Percentiles rank a stretch among this genome's conserved stretches.
Conservation (phyloP, 2,888 invertebrate genomes). For the Synergus umbraculus region DNA sequence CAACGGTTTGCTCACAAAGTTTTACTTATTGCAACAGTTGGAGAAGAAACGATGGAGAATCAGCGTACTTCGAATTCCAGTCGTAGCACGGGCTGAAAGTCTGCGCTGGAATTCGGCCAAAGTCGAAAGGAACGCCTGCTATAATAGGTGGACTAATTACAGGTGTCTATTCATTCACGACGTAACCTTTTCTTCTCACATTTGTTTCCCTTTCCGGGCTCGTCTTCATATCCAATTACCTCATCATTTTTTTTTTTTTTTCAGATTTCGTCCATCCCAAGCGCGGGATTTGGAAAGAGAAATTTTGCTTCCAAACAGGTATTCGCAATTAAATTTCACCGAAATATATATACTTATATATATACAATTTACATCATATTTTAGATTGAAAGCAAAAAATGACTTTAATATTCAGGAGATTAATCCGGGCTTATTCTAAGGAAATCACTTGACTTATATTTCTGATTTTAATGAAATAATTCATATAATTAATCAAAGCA, state of each 20-base stretch:
- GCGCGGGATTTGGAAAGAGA: background rate
- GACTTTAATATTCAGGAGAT: background rate
- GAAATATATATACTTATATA: background rate
- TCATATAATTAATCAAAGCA: too few species aligned
- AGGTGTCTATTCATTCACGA: constrained; percentile 34
- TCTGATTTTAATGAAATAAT: too few species aligned
- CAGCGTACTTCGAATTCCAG: constrained; percentile 62
- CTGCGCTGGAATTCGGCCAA: constrained; percentile 71
- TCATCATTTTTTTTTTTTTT: background rate
- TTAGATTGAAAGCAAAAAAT: background rate
- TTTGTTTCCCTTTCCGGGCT: constrained; percentile 28
- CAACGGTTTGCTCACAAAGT: background rate
- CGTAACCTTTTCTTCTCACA: constrained; percentile 27
- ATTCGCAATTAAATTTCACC: constrained; percentile 29
- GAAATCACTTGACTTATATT: too few species aligned
- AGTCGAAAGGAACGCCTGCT: constrained; percentile 48
- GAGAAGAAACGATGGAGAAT: constrained; percentile 51
- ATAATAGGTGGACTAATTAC: constrained; percentile 47
- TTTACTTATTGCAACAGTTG: constrained; percentile 50
- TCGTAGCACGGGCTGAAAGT: constrained; percentile 65
- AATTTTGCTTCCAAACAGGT: constrained; percentile 28
- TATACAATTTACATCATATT: background rate
- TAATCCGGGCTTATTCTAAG: too few species aligned
- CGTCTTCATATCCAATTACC: background rate
- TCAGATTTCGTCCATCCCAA: background rate